Evolutionary conservation across 2,888 invertebrate species (phyloP).

Genomic region (Pocota personata): DNA sequence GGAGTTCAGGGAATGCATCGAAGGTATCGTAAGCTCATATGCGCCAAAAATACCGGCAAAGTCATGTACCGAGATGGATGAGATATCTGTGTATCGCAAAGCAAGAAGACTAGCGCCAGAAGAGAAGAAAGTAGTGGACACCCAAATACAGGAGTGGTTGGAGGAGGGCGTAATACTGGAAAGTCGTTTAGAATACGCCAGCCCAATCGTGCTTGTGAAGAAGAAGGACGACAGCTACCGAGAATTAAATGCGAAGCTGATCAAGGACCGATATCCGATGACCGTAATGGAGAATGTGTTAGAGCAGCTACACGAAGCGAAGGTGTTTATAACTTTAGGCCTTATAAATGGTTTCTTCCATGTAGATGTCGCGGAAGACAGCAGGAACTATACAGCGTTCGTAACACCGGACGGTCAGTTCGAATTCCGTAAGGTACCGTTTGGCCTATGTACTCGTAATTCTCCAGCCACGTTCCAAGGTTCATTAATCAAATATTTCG

Average conservation of each 20-base stretch:
- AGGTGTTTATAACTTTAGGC: slow-evolving; percentile 75
- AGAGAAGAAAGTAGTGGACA: not conserved
- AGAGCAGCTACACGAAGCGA: slow-evolving; percentile 70
- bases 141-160: not conserved
- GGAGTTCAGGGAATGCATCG: no score
- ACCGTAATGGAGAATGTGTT: slow-evolving; percentile 30
- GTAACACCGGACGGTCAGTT: no score
- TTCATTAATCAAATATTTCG: slow-evolving; percentile 7
- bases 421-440: no score
- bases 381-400: slow-evolving; percentile 78
- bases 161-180: not conserved
- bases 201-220: no score
- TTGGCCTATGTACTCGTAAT: no score
- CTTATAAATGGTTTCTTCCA: slow-evolving; percentile 35
- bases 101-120: no score
- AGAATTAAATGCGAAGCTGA: not conserved
- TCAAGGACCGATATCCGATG: not conserved
- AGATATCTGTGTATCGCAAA: no score
- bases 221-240: not conserved
- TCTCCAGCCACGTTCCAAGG: slow-evolving; percentile 77
- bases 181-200: not conserved
- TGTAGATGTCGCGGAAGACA: not conserved
- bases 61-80: no score
- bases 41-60: no score
- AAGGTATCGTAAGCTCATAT: no score